phyloP scores from a whole-genome alignment of 2,888 invertebrate species.

The Hypercompe scribonia region DNA sequence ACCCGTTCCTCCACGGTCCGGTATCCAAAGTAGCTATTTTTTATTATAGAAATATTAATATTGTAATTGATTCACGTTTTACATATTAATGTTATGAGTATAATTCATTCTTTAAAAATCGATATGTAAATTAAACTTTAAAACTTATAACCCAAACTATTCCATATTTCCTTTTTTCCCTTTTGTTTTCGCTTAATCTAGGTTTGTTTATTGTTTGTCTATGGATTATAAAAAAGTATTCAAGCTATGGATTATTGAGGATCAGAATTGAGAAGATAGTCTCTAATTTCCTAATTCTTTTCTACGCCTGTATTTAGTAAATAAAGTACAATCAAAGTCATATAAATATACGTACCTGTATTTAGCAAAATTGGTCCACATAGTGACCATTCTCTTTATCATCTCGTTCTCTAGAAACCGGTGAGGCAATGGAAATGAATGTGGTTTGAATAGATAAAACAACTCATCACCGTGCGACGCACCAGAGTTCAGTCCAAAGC shows the following conservation, averaged over 20 bases:
- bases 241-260: not conserved
- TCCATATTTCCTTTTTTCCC: no score
- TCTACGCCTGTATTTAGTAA: not conserved
- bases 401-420: conserved; percentile 68
- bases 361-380: conserved; percentile 84
- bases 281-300: not conserved
- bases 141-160: no score
- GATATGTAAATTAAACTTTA: no score
- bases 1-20: no score
- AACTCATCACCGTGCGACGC: conserved; percentile 81
- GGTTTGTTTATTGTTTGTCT: no score
- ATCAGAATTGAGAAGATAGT: not conserved
- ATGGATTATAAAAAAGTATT: no score
- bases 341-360: conserved; percentile 64
- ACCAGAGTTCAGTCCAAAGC: conserved; percentile 63
- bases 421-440: conserved; percentile 72
- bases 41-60: no score
- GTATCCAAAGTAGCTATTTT: no score
- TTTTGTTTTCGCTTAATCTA: no score
- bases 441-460: conserved; percentile 80
- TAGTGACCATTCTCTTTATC: conserved; percentile 73
- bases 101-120: no score
- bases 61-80: no score
- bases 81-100: no score
- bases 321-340: not conserved